Evolutionary conservation across 2,113 vertebrate species (phyloP).

Genomic region (Lampris incognitus): DNA sequence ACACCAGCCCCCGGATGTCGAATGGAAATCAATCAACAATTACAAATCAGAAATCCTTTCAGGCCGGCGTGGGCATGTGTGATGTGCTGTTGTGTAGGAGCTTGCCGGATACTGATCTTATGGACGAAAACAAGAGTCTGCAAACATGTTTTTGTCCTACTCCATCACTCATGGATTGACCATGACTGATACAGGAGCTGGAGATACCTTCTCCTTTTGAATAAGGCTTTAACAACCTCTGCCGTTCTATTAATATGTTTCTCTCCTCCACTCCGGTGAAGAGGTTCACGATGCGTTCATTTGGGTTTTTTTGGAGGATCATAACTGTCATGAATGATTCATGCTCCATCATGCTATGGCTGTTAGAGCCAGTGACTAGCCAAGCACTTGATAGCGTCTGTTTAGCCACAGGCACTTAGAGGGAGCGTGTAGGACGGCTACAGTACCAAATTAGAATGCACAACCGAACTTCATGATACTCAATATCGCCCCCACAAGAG

Average conservation of each 20-base stretch:
- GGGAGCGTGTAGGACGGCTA: slow-evolving; percentile 40
- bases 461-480: slow-evolving; percentile 30
- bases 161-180: slow-evolving; percentile 9
- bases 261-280: slow-evolving; percentile 33
- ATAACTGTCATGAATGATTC: slow-evolving; percentile 39
- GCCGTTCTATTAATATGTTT: neutral
- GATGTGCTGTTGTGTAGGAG: slow-evolving; percentile 16
- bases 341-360: slow-evolving; percentile 1
- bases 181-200: too few species aligned
- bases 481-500: slow-evolving; percentile 47
- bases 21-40: slow-evolving; percentile 43
- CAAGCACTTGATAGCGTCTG: neutral
- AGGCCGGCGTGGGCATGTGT: neutral
- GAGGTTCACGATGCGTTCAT: slow-evolving; percentile 58
- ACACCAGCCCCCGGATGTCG: neutral
- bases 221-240: slow-evolving; percentile 54
- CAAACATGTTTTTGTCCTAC: too few species aligned
- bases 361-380: slow-evolving; percentile 14
- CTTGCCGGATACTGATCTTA: slow-evolving; percentile 43
- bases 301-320: slow-evolving; percentile 20
- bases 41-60: slow-evolving; percentile 15
- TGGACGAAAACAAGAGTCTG: slow-evolving; percentile 31
- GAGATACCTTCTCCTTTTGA: neutral
- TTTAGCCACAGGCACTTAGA: slow-evolving; percentile 11
- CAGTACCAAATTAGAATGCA: slow-evolving; percentile 40